Evolutionary conservation across 1,140 invertebrate species (phyloP).

Genomic region (Drosophila mauritiana): DNA sequence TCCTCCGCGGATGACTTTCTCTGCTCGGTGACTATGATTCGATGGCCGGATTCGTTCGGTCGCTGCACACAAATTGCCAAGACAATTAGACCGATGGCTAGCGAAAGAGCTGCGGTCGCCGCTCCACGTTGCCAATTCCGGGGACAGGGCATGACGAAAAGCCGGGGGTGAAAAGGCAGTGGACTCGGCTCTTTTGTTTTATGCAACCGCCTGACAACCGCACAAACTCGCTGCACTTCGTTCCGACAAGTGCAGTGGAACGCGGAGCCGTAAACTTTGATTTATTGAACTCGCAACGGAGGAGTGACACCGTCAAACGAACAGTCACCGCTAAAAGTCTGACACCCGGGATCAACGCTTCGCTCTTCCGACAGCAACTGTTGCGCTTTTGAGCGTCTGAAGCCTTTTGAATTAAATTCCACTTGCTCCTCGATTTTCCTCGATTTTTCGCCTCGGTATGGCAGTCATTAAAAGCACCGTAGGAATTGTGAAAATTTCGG

Average conservation of each 20-base stretch:
- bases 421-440: slow-evolving; percentile 37
- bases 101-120: slow-evolving; percentile 27
- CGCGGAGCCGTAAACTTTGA: slow-evolving; percentile 59
- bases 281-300: slow-evolving; percentile 58
- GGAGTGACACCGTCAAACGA: slow-evolving; percentile 17
- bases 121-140: slow-evolving; percentile 34
- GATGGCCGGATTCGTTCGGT: slow-evolving; percentile 42
- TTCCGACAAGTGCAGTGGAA: slow-evolving; percentile 24
- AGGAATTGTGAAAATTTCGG: not conserved
- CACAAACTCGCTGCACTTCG: slow-evolving; percentile 25
- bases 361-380: slow-evolving; percentile 28
- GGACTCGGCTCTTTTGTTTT: slow-evolving; percentile 25
- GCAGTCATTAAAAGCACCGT: slow-evolving; percentile 40
- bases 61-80: slow-evolving; percentile 63
- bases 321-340: slow-evolving; percentile 23
- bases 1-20: slow-evolving; percentile 25
- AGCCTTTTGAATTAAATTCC: slow-evolving; percentile 63
- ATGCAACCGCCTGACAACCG: slow-evolving; percentile 44
- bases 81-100: slow-evolving; percentile 65
- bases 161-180: not conserved
- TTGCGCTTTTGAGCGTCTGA: slow-evolving; percentile 55
- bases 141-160: slow-evolving; percentile 56
- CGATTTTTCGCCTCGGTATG: slow-evolving; percentile 23
- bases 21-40: slow-evolving; percentile 44
- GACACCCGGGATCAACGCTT: slow-evolving; percentile 20